Conservation (phyloP, 2,888 invertebrate species). For the Parapristionchus giblindavisi region DNA sequence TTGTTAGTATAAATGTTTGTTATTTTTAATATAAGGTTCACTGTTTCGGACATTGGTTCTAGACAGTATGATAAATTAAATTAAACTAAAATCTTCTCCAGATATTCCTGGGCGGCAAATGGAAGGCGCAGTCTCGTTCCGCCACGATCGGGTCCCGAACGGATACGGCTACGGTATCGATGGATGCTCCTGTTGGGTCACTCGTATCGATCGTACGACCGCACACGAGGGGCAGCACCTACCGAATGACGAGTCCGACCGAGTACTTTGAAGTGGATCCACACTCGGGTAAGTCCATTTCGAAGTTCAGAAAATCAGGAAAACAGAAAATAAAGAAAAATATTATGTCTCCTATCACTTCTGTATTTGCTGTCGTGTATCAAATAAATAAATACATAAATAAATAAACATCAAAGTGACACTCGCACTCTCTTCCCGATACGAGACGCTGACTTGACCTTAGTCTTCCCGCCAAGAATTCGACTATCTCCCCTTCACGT, state of each 20-base stretch:
- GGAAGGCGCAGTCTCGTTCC: background rate
- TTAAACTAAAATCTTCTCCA: background rate
- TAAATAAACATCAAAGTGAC: too few relatives aligned
- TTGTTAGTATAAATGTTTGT: too few relatives aligned
- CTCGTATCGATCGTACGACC: conserved; percentile 2
- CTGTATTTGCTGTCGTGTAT: too few relatives aligned
- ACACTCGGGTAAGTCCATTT: background rate
- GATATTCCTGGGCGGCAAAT: conserved; percentile 16
- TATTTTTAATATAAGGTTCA: too few relatives aligned
- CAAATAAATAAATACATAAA: background rate
- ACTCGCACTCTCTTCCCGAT: too few relatives aligned
- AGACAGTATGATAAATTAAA: too few relatives aligned
- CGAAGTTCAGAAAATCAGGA: background rate
- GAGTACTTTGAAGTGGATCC: conserved; percentile 13
- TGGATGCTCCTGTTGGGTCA: conserved; percentile 25
- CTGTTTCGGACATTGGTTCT: too few relatives aligned
- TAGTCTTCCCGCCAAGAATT: too few relatives aligned
- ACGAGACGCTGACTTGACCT: too few relatives aligned
- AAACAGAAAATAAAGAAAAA: too few relatives aligned
- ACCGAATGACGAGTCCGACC: background rate
- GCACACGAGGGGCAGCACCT: background rate
- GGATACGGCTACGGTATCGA: background rate
- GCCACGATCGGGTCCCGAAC: background rate
- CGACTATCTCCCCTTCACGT: too few relatives aligned
- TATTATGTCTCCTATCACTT: too few relatives aligned